These are phyloP conservation scores for Grammomys dolichurus DNA, from an alignment of 2,113 vertebrate genomes.

Conservation along the genomic window DNA sequence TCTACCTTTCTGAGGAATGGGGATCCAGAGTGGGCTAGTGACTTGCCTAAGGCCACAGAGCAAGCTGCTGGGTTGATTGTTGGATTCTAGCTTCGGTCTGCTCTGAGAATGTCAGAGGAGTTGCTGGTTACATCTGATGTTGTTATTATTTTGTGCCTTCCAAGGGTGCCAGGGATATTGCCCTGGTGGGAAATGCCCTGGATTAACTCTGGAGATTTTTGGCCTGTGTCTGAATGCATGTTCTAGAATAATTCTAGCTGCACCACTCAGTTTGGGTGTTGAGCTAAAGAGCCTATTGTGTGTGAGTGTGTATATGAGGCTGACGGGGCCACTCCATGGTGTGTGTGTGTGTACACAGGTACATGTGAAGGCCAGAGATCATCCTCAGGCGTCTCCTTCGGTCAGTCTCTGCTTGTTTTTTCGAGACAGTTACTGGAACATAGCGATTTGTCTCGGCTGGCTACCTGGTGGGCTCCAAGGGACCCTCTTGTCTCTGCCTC, in stretches of 20 bases:
- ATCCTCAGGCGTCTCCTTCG: not conserved
- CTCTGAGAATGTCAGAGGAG: not conserved
- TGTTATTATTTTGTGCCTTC: not conserved
- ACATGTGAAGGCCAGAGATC: not conserved
- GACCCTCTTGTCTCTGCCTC: not conserved
- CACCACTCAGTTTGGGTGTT: not conserved
- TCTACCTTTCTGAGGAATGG: not conserved
- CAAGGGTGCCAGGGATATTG: not conserved
- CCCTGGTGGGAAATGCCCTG: not conserved
- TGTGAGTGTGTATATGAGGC: not conserved
- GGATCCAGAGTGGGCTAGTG: not conserved
- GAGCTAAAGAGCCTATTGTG: not conserved
- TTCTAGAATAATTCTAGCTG: not conserved
- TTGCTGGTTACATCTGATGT: not conserved
- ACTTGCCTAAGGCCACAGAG: not conserved
- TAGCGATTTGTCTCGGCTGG: not conserved
- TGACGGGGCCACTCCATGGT: not conserved
- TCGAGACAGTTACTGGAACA: not conserved
- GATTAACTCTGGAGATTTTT: not conserved
- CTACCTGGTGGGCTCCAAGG: not conserved
- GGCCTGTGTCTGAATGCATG: not conserved
- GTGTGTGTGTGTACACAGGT: not conserved
- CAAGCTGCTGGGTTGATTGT: not conserved
- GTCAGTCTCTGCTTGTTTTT: not conserved
- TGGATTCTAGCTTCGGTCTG: not conserved